Conservation (phyloP, 1,140 invertebrate genomes). For the Solenopsis invicta region DNA sequence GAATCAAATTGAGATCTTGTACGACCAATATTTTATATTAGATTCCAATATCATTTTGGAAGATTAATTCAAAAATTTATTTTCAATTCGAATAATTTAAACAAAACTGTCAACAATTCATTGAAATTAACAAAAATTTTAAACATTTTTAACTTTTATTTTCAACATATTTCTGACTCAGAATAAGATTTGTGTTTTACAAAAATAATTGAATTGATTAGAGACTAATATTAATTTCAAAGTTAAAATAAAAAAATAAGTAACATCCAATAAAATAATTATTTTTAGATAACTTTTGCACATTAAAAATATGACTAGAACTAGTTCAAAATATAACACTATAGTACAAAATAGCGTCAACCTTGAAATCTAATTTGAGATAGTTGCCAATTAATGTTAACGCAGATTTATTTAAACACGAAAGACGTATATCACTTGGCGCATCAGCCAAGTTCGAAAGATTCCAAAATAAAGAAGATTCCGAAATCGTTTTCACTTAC, state of each 20-base stretch:
- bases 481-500: slow-evolving; percentile 78
- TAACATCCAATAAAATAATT: not conserved
- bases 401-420: slow-evolving; percentile 21
- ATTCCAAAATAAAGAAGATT: not conserved
- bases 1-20: no score
- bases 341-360: not conserved
- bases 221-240: not conserved
- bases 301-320: not conserved
- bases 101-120: no score
- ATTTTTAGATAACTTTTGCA: not conserved
- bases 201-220: not conserved
- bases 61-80: no score
- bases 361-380: slow-evolving; percentile 26
- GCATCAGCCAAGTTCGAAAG: not conserved
- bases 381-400: slow-evolving; percentile 39
- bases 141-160: no score
- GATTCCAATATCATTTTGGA: no score
- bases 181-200: not conserved
- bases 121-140: no score
- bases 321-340: not conserved
- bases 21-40: no score
- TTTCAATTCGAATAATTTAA: no score
- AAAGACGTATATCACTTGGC: slow-evolving; percentile 15
- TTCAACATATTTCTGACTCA: no score
- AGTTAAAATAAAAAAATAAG: not conserved